These are phyloP conservation scores for Oostethus manadensis DNA, from an alignment of 2,113 vertebrate species.

Conservation along the genomic window DNA sequence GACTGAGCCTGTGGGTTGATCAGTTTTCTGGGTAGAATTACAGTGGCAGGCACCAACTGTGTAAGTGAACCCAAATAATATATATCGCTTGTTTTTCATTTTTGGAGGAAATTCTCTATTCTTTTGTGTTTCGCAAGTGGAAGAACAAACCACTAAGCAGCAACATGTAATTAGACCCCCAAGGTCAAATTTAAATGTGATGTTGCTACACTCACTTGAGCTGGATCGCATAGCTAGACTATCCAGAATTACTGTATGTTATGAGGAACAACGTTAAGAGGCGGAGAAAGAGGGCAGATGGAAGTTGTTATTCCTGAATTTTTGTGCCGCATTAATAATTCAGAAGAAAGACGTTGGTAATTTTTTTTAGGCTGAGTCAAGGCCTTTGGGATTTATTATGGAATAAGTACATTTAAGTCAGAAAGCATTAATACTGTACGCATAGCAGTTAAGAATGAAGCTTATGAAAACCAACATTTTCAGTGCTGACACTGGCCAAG, in stretches of 20 bases:
- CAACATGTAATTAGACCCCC: constrained; percentile 43
- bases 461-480: not conserved
- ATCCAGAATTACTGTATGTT: constrained; percentile 2
- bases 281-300: constrained; percentile 20
- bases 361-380: constrained; percentile 10
- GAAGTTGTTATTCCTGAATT: constrained; percentile 17
- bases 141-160: constrained; percentile 18
- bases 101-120: constrained; percentile 28
- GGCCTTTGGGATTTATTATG: constrained; percentile 9
- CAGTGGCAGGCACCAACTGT: constrained; percentile 16
- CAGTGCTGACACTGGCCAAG: not conserved
- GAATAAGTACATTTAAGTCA: constrained; percentile 2
- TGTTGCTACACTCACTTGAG: constrained; percentile 36
- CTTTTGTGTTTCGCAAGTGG: constrained; percentile 15
- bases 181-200: constrained; percentile 38
- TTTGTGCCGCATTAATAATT: constrained; percentile 40
- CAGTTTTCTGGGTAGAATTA: constrained; percentile 2
- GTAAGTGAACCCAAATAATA: constrained; percentile 15
- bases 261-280: constrained; percentile 36
- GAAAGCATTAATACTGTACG: not conserved
- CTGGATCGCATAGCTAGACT: constrained; percentile 39
- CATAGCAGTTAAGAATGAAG: not conserved
- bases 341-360: constrained; percentile 5
- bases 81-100: constrained; percentile 28
- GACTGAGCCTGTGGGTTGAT: constrained; percentile 10